These are phyloP conservation scores for Platycheirus rosarum DNA, from an alignment of 2,888 invertebrate species.

Conservation along the genomic window DNA sequence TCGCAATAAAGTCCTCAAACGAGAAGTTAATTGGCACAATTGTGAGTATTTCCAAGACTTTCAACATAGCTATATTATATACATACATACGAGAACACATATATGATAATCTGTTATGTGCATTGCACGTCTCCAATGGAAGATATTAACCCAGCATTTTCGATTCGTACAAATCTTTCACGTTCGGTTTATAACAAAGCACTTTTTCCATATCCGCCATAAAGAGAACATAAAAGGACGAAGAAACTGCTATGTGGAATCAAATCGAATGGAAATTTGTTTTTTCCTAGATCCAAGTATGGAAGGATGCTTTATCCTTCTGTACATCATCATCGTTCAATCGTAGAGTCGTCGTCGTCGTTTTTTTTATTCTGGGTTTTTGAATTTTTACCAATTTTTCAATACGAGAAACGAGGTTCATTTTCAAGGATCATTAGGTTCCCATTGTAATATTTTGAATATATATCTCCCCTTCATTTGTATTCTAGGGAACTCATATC, in stretches of 20 bases:
- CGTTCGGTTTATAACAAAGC: constrained; percentile 57
- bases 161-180: constrained; percentile 48
- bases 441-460: constrained; percentile 23
- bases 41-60: constrained; percentile 30
- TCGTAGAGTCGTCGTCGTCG: constrained; percentile 3
- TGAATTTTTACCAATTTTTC: constrained; percentile 14
- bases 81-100: too few relatives aligned
- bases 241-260: constrained; percentile 24
- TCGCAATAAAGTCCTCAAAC: constrained; percentile 11
- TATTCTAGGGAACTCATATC: constrained; percentile 14
- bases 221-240: constrained; percentile 28
- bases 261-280: constrained; percentile 66
- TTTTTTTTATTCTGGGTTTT: constrained; percentile 7
- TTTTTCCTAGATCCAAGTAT: constrained; percentile 28
- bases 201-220: constrained; percentile 21
- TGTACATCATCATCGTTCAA: constrained; percentile 2
- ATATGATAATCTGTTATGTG: constrained; percentile 11
- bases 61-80: too few relatives aligned
- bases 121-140: constrained; percentile 34
- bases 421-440: constrained; percentile 29
- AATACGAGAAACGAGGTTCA: constrained; percentile 12
- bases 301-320: background rate
- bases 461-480: constrained; percentile 1
- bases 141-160: constrained; percentile 40
- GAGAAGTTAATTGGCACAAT: constrained; percentile 63